Conservation (phyloP, 2,113 vertebrate genomes). For the Petromus typicus region DNA sequence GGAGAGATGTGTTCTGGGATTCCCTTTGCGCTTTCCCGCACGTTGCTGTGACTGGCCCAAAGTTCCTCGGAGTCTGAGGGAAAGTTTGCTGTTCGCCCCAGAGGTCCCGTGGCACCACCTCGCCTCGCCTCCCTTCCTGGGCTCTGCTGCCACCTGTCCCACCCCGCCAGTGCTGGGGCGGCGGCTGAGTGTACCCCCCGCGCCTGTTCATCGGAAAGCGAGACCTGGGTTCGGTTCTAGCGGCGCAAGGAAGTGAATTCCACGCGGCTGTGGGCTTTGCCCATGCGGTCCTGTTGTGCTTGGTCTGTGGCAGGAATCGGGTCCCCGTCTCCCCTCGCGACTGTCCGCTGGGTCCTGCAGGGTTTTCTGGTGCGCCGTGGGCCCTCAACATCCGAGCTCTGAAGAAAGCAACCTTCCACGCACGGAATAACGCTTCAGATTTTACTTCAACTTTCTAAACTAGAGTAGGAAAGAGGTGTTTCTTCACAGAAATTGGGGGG, state of each 20-base stretch:
- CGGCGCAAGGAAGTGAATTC: accelerated
- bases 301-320: background rate
- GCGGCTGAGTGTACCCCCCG: accelerated
- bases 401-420: background rate
- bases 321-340: accelerated
- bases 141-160: accelerated
- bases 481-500: background rate
- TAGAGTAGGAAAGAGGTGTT: background rate
- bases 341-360: background rate
- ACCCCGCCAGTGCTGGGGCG: accelerated
- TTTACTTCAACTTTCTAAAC: background rate
- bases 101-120: accelerated
- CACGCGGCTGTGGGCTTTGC: accelerated
- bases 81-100: background rate
- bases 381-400: accelerated
- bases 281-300: accelerated
- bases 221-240: accelerated
- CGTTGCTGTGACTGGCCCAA: accelerated
- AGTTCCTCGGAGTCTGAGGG: background rate
- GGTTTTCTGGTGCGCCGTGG: accelerated
- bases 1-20: accelerated
- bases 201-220: accelerated
- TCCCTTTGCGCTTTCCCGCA: accelerated
- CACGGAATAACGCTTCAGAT: accelerated
- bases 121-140: accelerated